Percentiles rank a stretch among this genome's conserved stretches.
Evolutionary conservation across 23 tunicate species (phyloP).

Genomic region (Oikopleura albicans): DNA sequence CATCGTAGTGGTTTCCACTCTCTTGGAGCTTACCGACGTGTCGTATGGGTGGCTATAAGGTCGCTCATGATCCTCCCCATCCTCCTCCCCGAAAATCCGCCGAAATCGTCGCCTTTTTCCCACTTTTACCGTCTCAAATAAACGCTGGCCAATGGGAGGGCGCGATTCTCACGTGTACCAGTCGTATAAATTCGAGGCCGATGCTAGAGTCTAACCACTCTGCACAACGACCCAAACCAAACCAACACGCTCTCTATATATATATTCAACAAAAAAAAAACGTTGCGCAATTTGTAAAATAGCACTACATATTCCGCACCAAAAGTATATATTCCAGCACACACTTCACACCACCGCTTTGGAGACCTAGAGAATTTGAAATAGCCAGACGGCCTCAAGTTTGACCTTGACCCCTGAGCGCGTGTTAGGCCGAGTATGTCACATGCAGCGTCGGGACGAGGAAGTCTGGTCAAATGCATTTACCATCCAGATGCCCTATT

Average conservation of each 20-base stretch:
- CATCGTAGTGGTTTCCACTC: no score
- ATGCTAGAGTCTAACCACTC: neutral
- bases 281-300: no score
- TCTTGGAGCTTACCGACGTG: no score
- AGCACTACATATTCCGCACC: no score
- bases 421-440: neutral
- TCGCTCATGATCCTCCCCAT: no score
- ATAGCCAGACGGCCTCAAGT: neutral
- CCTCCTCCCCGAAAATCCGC: neutral
- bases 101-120: neutral
- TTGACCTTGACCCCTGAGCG: neutral
- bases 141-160: neutral
- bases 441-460: neutral
- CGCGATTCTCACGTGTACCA: neutral
- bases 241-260: neutral
- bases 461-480: neutral
- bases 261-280: no score
- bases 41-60: no score
- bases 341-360: no score
- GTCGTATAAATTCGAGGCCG: neutral
- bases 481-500: slow-evolving; percentile 18
- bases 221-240: neutral
- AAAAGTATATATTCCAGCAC: no score
- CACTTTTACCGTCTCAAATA: neutral
- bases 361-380: no score